Evolutionary conservation across 2,797 vertebrate genomes (phyloP).

Genomic region (Sebastes diaconus): DNA sequence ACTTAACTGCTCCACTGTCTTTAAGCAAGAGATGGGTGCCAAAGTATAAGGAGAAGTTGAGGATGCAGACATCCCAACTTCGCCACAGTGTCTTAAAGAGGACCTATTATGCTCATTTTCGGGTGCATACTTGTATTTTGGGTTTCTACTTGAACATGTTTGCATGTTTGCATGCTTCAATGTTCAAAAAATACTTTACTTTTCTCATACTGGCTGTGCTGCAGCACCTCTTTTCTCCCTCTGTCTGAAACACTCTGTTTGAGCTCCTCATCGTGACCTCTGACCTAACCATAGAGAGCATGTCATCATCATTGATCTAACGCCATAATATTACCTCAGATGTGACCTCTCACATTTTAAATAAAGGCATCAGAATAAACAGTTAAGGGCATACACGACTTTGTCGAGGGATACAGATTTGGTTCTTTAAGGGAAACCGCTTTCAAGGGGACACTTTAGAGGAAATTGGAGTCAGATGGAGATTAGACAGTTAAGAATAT

Average conservation of each 20-base stretch:
- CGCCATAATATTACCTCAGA: not conserved
- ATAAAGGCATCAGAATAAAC: constrained; percentile 3
- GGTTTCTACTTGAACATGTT: too few relatives aligned
- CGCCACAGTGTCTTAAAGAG: not conserved
- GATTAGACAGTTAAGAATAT: constrained; percentile 42
- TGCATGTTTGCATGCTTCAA: too few relatives aligned
- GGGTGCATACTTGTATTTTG: too few relatives aligned
- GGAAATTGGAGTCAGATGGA: constrained; percentile 64
- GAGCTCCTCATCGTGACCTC: not conserved
- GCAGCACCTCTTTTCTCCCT: too few relatives aligned
- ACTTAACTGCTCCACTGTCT: not conserved
- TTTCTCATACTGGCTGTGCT: too few relatives aligned
- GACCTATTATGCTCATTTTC: not conserved
- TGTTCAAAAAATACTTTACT: too few relatives aligned
- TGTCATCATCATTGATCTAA: not conserved
- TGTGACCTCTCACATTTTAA: constrained; percentile 8
- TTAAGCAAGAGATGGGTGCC: not conserved
- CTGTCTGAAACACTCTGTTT: too few relatives aligned
- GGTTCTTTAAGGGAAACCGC: constrained; percentile 26
- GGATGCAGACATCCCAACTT: not conserved
- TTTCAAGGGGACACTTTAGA: constrained; percentile 38
- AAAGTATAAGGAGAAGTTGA: not conserved
- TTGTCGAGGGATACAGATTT: not conserved
- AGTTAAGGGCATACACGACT: constrained; percentile 1
- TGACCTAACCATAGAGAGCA: not conserved